Base-by-base conservation (phyloP, 2,888 invertebrate genomes). In the Beris chalybata region DNA sequence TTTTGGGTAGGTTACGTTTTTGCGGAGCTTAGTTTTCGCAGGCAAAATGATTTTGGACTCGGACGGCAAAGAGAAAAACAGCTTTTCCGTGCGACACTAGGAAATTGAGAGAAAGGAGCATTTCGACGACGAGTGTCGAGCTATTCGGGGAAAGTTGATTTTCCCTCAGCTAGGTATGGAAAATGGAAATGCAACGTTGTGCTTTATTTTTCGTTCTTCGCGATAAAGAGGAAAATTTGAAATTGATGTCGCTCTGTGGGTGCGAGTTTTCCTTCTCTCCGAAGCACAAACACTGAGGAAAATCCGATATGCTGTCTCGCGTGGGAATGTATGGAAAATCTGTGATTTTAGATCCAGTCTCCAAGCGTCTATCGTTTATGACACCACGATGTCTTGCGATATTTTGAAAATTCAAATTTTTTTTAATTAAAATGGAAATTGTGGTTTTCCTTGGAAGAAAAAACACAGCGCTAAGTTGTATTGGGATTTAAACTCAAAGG, bases 341-440 rank as follows among this genome's bases (percentile, higher is more conserved):
- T 69, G 72, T 72, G 73, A 73, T 73, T 73, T 72, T 71, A 70
- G 71, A 72, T 71, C 72, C 72, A 73, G 73, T 73, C 73, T 72
- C 72, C 70, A 69, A 73, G 71, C 71, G 73, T 73, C 73, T 72
- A 72, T 67, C 73, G 71, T 71, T 72, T 72, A 72, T 69, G 72
- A 73, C 73, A 71, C 73, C 73, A 73, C 73, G 73, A 72, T 73
- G 72, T 72, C 71, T 73, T 72, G 68, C 69, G 67, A 29, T 53
- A 64, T 44, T 54, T 64, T 44, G 12, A 64, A 64, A 45, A 54
- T 54, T 64, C 53, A 53, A 64, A 30, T 43, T 3, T 32, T 50
- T 61, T 47, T 38, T 38, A 38, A 38, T 38, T 38, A 9, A 38
- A 38, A 38, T 38, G 38, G 9, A 38, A 38, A 7, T 38, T 38